phyloP scores from a whole-genome alignment of 2,888 invertebrate species.

The Dichetophora obliterata region DNA sequence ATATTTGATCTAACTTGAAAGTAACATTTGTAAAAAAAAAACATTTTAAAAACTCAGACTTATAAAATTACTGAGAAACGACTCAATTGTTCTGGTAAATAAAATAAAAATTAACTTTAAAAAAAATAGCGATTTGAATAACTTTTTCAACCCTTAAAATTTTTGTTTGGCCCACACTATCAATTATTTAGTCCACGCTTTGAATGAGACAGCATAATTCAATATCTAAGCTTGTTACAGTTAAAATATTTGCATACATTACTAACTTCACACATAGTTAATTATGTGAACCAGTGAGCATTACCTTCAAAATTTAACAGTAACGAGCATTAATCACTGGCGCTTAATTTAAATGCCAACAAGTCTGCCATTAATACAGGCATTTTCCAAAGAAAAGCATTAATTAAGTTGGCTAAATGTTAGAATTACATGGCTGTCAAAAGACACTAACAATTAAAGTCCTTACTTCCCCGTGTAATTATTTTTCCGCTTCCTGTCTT shows the following conservation, averaged over 20 bases:
- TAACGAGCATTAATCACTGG: not conserved
- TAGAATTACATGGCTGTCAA: not conserved
- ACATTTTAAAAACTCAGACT: no score
- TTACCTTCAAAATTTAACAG: not conserved
- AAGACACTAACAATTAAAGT: not conserved
- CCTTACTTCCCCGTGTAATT: no score
- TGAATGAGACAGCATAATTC: not conserved
- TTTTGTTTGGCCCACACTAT: no score
- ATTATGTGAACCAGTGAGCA: conserved; percentile 3
- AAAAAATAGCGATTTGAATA: no score
- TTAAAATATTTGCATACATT: not conserved
- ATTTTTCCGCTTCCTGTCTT: not conserved
- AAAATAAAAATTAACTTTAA: no score
- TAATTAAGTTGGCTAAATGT: not conserved
- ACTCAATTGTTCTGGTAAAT: no score
- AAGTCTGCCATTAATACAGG: not conserved
- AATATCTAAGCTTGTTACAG: not conserved
- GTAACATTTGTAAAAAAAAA: no score
- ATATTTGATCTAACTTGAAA: no score
- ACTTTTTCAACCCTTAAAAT: no score
- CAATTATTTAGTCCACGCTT: not conserved
- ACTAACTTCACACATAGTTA: not conserved
- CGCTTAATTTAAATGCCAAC: not conserved
- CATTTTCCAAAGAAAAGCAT: not conserved
- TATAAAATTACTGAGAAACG: no score